Percentiles rank a stretch among this genome's conserved stretches.
These are phyloP conservation scores for Drosophila fungiperda DNA, from an alignment of 2,888 invertebrate species.

Conservation along the genomic window DNA sequence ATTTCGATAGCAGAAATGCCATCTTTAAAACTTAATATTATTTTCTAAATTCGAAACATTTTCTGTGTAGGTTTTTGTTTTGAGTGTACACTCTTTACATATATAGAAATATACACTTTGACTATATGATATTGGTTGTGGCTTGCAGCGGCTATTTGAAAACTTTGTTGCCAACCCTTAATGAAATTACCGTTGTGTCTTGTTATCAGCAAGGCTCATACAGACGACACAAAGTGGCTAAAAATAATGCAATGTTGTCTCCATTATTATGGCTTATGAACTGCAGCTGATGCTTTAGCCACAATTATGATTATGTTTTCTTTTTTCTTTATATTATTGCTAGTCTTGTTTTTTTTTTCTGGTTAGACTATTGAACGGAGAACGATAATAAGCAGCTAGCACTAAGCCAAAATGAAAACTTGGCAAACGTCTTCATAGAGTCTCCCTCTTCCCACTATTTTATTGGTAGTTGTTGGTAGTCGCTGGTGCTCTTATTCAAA, in stretches of 20 bases:
- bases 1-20: background rate
- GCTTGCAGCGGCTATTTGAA: conserved; percentile 46
- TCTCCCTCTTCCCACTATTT: background rate
- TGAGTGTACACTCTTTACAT: conserved; percentile 1
- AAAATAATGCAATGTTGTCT: conserved; percentile 45
- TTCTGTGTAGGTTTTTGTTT: background rate
- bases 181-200: conserved; percentile 70
- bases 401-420: conserved; percentile 76
- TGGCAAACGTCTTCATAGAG: conserved; percentile 20
- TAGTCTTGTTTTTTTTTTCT: conserved; percentile 28
- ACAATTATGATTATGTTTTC: conserved; percentile 61
- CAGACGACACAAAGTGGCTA: conserved; percentile 61
- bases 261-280: background rate
- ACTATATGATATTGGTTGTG: conserved; percentile 75
- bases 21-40: background rate
- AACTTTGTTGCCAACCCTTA: conserved; percentile 50
- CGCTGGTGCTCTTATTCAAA: conserved; percentile 68
- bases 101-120: conserved; percentile 74
- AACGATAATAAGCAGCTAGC: conserved; percentile 52
- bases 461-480: conserved; percentile 9
- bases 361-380: conserved; percentile 36
- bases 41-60: background rate
- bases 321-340: background rate
- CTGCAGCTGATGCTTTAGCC: conserved; percentile 14
- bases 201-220: conserved; percentile 67